Conservation (phyloP, 2,113 vertebrate genomes). For the Nibea albiflora region DNA sequence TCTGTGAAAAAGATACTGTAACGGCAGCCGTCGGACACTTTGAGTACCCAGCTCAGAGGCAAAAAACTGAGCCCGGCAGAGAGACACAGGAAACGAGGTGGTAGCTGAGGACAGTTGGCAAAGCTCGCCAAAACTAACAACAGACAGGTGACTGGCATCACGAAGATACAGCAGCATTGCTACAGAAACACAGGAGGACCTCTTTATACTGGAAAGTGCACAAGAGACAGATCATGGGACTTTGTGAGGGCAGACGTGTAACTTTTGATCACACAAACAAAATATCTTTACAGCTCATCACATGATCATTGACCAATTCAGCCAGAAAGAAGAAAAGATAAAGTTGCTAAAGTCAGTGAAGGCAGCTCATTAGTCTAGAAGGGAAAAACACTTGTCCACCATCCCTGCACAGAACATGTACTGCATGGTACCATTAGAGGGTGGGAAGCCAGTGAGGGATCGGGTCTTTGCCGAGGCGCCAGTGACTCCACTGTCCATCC, state of each 20-base stretch:
- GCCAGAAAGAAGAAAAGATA: not conserved
- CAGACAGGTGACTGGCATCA: slow-evolving; percentile 11
- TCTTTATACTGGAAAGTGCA: not conserved
- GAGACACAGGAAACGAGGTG: slow-evolving; percentile 49
- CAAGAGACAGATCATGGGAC: not conserved
- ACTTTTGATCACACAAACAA: not conserved
- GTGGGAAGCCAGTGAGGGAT: not conserved
- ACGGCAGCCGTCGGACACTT: slow-evolving; percentile 45
- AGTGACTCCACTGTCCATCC: not conserved
- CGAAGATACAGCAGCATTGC: not conserved
- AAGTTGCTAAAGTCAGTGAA: not conserved
- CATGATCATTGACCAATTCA: not conserved
- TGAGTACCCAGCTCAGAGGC: slow-evolving; percentile 61
- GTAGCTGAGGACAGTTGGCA: slow-evolving; percentile 10
- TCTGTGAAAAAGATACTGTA: slow-evolving; percentile 69
- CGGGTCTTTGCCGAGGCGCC: not conserved
- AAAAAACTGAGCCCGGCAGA: slow-evolving; percentile 53
- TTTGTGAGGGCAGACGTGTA: not conserved
- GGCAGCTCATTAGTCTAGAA: not conserved
- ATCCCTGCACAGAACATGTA: not conserved
- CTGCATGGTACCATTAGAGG: not conserved
- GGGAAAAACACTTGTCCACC: not conserved
- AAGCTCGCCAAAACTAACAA: slow-evolving; percentile 14
- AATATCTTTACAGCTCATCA: no score
- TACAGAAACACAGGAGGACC: not conserved